Conservation (phyloP, 2,113 vertebrate species). For the Procavia capensis region DNA sequence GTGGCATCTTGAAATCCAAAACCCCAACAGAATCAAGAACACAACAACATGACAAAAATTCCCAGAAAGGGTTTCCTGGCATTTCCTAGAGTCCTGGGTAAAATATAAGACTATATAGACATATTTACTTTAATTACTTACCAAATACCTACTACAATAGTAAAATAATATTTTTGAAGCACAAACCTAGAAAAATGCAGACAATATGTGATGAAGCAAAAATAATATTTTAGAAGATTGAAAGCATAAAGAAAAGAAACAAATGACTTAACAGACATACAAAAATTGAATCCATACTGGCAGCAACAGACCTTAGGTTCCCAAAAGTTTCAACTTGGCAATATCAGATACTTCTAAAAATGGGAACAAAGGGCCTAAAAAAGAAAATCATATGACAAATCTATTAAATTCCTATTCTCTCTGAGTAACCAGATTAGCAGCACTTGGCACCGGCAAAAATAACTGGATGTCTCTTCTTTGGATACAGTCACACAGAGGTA, state of each 20-base stretch:
- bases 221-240: neutral
- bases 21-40: too few relatives aligned
- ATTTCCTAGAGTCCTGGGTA: neutral
- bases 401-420: neutral
- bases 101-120: neutral
- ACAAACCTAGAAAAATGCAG: neutral
- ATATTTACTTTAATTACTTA: neutral
- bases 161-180: neutral
- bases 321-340: neutral
- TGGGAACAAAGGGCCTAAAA: neutral
- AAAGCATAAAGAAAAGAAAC: slow-evolving; percentile 12
- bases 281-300: neutral
- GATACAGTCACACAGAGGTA: neutral
- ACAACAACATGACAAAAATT: neutral
- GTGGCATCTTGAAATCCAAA: too few relatives aligned
- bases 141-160: neutral
- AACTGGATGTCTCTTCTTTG: neutral
- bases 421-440: neutral
- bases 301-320: neutral
- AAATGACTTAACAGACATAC: neutral
- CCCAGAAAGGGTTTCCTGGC: neutral
- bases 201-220: neutral
- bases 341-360: neutral
- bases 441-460: neutral
- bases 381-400: neutral